Base-by-base conservation (phyloP, 2,888 invertebrate species). In the Lasioglossum oenotherae region DNA sequence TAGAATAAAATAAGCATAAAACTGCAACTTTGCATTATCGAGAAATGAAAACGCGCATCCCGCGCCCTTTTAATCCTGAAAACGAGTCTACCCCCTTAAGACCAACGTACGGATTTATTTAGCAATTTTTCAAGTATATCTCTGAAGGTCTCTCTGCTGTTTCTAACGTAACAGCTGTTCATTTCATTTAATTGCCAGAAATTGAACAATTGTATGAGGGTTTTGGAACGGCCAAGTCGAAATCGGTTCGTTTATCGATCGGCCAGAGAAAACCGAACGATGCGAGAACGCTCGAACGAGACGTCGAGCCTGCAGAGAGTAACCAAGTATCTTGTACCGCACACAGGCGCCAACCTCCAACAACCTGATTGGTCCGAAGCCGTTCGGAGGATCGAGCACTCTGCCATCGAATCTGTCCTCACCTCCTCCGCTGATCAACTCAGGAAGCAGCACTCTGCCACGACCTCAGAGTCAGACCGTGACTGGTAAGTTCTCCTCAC, bases 381-480 rank as follows among this genome's bases (percentile, higher is more conserved):
- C 95, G 8, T 95, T 94, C 85, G 93, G 95, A 77, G 94, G 94
- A 82, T 93, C 94, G 82, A 93, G 90, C 84, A 85, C 89, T 84
- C 81, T 92, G 41, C 92, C 93, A 75, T 90, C 93, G 81, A 93
- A 91, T 87, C 91, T 93, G 72, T 91, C 93, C 41, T 90, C 94
- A 8, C 89, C 92, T 57, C 91, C 94, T 49, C 91, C 94, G 72
- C 85, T 92, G 69, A 84, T 90, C 82, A 94, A 93, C 89, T 92
- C 93, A 57, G 94, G 92, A 80, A 94, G 89, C 90, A 94, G 90
- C 92, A 94, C 92, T 83, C 89, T 95, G 41, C 92, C 94, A 46
- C 93, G 95, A 85, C 93, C 93, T 23, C 94, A 93, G 91, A 95
- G 93, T 90, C 95, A 95, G 85, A 93, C 94, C 83, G 93, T 93